Base-by-base conservation (phyloP, 2,797 vertebrate species). In the Gastrophryne carolinensis region DNA sequence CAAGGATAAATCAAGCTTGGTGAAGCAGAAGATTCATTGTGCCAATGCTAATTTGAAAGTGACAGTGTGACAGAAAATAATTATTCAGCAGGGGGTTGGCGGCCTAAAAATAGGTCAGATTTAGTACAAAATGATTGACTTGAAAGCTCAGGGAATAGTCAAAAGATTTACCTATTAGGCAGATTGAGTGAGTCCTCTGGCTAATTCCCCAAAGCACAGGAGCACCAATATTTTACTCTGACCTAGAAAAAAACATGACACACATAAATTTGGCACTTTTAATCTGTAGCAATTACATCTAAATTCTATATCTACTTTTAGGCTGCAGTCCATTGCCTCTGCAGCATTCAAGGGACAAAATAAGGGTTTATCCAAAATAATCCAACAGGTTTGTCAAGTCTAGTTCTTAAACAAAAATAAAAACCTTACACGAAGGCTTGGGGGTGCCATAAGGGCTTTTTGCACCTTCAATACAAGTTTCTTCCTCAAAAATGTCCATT, bases 121-220 rank as follows among this genome's bases (percentile, higher is more conserved):
- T 49, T 58, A 50, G 21, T 49, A 56, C 29, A 41, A 44, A 67
- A 60, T 67, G 54, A 75, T 67, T 75, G 72, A 58, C 53, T 67
- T 75, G 13, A 60, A 60, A 67, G 72, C 63, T 24, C 53, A 21
- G 63, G 49, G 53, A 34, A 54, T 66, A 63, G 35, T 29, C 37
- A 17, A 73, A 54, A 64, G 60, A 73, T 53, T 73, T 73, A 63
- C 71, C 47, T 73, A 73, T 57, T 66, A 66, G 27, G 27, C 19
- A 66, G 53, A 60, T 49, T 67, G 50, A 52, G 53, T 52, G 52
- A 74, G 57, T 58, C 53, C 62, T 67, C 63, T 4, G 60, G 62
- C 63, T 67, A 67, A 75, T 75, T 75, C 53, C 19, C 57, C 49
- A n/a, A 8, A n/a, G 21, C 32, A 66, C 30, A 65, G 9, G 41